A percentile compares a stretch with the other conserved stretches of the same genome.
These are phyloP conservation scores for Virgularia gustaviana DNA, from an alignment of 92 coral and sea anemone species.

Conservation along the genomic window DNA sequence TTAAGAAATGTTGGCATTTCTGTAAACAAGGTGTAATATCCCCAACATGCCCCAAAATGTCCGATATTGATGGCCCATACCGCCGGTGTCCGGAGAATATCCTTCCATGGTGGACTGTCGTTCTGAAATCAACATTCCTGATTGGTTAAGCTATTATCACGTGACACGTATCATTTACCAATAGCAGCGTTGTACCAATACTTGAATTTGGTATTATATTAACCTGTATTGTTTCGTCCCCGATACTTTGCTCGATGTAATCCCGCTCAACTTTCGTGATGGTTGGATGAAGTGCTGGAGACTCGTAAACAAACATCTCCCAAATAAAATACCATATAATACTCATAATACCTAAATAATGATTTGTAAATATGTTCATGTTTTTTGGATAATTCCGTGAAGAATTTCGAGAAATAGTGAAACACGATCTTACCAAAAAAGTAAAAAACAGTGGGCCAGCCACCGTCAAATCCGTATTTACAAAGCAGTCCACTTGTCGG, in stretches of 20 bases:
- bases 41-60: conserved; percentile 99
- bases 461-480: conserved; percentile 95
- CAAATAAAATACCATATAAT: conserved; percentile 86
- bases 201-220: not conserved
- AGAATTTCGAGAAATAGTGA: not conserved
- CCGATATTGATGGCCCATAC: conserved; percentile 96
- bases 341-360: conserved; percentile 59
- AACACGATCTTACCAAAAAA: conserved; percentile 72
- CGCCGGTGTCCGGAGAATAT: conserved; percentile 73
- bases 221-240: conserved; percentile 39
- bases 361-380: not conserved
- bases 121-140: conserved; percentile 46
- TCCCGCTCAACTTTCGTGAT: conserved; percentile 70
- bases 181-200: not conserved
- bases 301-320: conserved; percentile 87
- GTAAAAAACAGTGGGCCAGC: conserved; percentile 99
- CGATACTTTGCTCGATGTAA: conserved; percentile 76
- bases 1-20: conserved; percentile 98
- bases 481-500: conserved; percentile 84
- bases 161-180: not conserved
- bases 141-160: not conserved
- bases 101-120: conserved; percentile 84
- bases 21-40: conserved; percentile 88
- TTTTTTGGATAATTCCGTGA: too few species aligned
- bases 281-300: conserved; percentile 85